Conservation (phyloP, 2,888 invertebrate species). For the Nematopogon swammerdamellus region DNA sequence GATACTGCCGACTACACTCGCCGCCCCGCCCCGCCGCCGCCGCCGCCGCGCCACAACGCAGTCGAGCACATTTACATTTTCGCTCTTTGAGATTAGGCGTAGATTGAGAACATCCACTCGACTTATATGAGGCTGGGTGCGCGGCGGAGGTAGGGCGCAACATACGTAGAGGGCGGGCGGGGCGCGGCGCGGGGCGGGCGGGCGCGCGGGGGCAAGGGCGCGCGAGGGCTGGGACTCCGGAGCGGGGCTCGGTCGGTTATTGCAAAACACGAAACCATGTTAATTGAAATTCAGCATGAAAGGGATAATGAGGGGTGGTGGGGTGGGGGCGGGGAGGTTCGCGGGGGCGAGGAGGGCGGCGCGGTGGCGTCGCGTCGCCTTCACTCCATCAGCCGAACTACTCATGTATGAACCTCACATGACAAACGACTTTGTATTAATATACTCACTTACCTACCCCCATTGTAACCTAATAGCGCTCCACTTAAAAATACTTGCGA, state of each 20-base stretch:
- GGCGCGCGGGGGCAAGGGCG: constrained; percentile 5
- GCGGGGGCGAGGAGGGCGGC: constrained; percentile 19
- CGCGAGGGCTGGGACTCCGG: constrained; percentile 21
- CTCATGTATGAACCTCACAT: constrained; percentile 21
- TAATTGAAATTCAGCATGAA: constrained; percentile 55
- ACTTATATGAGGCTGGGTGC: neutral
- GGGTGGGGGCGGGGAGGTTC: constrained; percentile 11
- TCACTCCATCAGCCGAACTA: constrained; percentile 27
- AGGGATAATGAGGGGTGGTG: constrained; percentile 50
- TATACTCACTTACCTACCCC: neutral
- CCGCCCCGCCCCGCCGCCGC: neutral
- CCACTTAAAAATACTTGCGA: neutral
- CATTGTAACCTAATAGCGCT: neutral
- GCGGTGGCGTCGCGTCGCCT: constrained; percentile 11
- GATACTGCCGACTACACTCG: no score
- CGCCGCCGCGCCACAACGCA: no score
- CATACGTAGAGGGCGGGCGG: neutral
- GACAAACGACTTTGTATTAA: constrained; percentile 16
- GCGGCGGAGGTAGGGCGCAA: neutral
- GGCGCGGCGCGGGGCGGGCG: neutral
- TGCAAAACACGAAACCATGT: constrained; percentile 47
- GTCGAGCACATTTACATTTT: neutral
- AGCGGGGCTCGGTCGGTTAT: constrained; percentile 35
- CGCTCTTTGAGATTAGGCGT: neutral
- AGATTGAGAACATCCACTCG: neutral